A percentile compares a stretch with the other conserved stretches of the same genome.
phyloP scores from a whole-genome alignment of 2,113 vertebrate species.

The Nasalis larvatus region DNA sequence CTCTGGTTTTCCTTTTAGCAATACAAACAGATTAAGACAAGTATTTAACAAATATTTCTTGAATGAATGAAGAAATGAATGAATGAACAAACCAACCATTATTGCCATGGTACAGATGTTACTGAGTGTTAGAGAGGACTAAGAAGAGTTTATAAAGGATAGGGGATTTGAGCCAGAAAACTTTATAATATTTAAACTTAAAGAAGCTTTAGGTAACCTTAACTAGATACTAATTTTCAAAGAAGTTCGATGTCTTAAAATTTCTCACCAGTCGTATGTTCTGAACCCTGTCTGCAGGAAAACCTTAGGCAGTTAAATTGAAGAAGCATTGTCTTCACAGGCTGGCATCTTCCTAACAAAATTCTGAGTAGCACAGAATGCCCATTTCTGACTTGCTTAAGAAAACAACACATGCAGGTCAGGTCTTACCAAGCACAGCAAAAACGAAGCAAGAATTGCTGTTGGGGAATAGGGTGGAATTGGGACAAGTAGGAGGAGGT shows the following conservation, averaged over 20 bases:
- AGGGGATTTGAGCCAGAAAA: not conserved
- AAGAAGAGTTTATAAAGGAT: not conserved
- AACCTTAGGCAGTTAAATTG: not conserved
- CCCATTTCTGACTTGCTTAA: not conserved
- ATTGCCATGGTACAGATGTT: not conserved
- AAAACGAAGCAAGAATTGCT: not conserved
- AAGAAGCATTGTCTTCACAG: not conserved
- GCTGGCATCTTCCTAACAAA: not conserved
- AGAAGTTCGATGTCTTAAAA: not conserved
- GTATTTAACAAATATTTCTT: not conserved
- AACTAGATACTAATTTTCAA: not conserved
- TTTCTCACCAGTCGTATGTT: not conserved
- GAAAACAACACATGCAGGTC: not conserved
- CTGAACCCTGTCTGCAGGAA: not conserved
- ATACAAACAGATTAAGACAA: not conserved
- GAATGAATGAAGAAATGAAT: not conserved
- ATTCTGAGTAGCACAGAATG: not conserved
- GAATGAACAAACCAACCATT: not conserved
- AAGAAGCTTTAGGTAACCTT: not conserved
- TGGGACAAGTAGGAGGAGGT: not conserved
- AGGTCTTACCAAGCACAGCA: not conserved
- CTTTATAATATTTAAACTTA: not conserved
- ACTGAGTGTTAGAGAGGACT: not conserved
- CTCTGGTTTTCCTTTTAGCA: too few relatives aligned
- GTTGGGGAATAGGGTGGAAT: accelerated